Evolutionary conservation across 2,888 invertebrate genomes (phyloP), one percentile per base, ranked within the genome.

Genomic region (Drosophila diplacantha): DNA sequence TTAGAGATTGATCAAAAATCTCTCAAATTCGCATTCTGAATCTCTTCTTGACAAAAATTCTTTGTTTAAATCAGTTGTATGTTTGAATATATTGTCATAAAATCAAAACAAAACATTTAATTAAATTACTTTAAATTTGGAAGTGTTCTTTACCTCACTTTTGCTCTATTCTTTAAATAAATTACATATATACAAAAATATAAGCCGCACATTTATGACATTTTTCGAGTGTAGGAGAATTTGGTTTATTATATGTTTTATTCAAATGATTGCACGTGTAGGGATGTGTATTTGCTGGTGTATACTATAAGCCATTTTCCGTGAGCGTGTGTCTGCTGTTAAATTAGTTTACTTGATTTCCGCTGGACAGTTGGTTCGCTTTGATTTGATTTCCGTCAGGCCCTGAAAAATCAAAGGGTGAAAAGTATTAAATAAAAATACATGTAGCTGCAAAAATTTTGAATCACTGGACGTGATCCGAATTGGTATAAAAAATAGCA

Each of bases 281-380:
- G 20, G 37, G 18, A 16, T 26, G 8, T n/a, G 22, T 14, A 16
- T 37, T 29, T 9, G 24, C 6, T 34, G 11, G 12, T 8, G n/a
- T 16, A 38, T 38, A 11, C 14, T 22, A 22, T 14, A 41, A 29
- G 3, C 5, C 44, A 18, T 16, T 24, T 22, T 16, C 2, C 3
- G 12, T 38, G 32, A 14, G 2, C n/a, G 6, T 18, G 56, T 31
- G 12, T 61, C 35, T 50, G 37, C 47, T 47, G 47, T 49, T 70
- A 43, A 59, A 75, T 79, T 57, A 80, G 62, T 64, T 70, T 57
- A 54, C 73, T 65, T 57, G 47, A 64, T 79, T 58, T 80, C 58
- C 64, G 57, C 24, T 53, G 49, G 16, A 68, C 55, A 56, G 41
- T 69, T 69, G 41, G 39, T 34, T 47, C 20, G 32, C 12, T 32